These are phyloP conservation scores for Oenanthe melanoleuca DNA, from an alignment of 2,113 vertebrate species.

Conservation along the genomic window DNA sequence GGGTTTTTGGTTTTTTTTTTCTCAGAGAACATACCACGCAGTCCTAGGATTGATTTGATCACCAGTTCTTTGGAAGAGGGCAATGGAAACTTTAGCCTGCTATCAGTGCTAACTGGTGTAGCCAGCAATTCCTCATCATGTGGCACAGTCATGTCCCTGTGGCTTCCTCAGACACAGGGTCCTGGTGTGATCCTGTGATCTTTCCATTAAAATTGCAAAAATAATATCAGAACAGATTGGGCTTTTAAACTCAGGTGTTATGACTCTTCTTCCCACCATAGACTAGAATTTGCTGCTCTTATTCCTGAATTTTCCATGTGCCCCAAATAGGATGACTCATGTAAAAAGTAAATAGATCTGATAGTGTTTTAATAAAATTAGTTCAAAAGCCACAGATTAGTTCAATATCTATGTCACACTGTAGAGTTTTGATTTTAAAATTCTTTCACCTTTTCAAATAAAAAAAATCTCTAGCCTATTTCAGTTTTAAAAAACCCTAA, in stretches of 20 bases:
- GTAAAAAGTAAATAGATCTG: background rate
- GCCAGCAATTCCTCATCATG: background rate
- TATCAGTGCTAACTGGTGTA: background rate
- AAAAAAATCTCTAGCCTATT: background rate
- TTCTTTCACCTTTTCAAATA: background rate
- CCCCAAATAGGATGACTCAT: background rate
- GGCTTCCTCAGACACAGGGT: background rate
- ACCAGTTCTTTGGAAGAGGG: background rate
- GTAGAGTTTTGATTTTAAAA: background rate
- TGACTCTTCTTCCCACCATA: background rate
- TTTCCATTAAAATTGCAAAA: background rate
- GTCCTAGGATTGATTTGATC: background rate
- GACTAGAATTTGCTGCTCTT: background rate
- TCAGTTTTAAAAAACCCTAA: background rate
- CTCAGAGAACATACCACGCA: background rate
- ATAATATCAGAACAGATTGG: background rate
- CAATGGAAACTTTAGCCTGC: background rate
- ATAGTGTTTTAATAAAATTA: background rate
- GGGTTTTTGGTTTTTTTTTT: too few species aligned
- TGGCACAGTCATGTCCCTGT: accelerated
- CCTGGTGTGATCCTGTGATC: background rate
- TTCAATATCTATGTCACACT: background rate
- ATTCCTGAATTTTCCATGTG: background rate
- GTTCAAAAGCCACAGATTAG: background rate
- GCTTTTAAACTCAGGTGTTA: background rate